Base-by-base conservation (phyloP, 2,113 vertebrate genomes). In the Eublepharis macularius region DNA sequence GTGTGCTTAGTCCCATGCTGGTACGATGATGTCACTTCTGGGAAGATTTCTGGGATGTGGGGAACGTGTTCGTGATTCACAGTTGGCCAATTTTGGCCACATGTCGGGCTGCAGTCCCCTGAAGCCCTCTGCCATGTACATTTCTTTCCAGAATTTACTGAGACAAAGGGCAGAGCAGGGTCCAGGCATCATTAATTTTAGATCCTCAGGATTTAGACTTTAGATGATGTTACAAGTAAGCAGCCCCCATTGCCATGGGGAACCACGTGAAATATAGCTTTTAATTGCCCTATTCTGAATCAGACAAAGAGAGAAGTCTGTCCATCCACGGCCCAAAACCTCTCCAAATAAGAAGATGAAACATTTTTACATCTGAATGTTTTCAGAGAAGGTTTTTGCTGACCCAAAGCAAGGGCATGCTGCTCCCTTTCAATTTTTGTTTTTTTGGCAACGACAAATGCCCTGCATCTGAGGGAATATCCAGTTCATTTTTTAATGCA, bases 401-500 rank as follows among this genome's bases (percentile, higher is more conserved):
- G 76, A 83, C 66, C 51, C 12, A 72, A 17, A 77, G 26, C 81
- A 85, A 91, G 76, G 79, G 73, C 83, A 86, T 29, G 54, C 80
- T 83, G 7, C 70, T 87, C 81, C 1, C 24, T 88, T 89, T 84
- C 8, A 17, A 5, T 4, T 43, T 34, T 19, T 41, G 16, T 68
- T 49, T 11, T 60, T 10, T 41, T 86, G 63, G 14, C 85, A 49
- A 84, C 17, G 84, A 85, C 32, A 86, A 88, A 84, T 76, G 39
- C 12, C 0, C 0, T 41, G 80, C 45, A 89, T 92, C 83, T 85
- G 77, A 91, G 72, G 69, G 90, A 92, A 89, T 66, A 0, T 77
- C 39, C 75, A 85, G 34, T 81, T 91, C 87, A 73, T 70, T 91
- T 94, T 93, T 89, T 90, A 93, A 89, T 91, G 68, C 45, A 92